Base-by-base conservation (phyloP, 2,797 vertebrate species). In the Enteromius afrohamiltoni region DNA sequence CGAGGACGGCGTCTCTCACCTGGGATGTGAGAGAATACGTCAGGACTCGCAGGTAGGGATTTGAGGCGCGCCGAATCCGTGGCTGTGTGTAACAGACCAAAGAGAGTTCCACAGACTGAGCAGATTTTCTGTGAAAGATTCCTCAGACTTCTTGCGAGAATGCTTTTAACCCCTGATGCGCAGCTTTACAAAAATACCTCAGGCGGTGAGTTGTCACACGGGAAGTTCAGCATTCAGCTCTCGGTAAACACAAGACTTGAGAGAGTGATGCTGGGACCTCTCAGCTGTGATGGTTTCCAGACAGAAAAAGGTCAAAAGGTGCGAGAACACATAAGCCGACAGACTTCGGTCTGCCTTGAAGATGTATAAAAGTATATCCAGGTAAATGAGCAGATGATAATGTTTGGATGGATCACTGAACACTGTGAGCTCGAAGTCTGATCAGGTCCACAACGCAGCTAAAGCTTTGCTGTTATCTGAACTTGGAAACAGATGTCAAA, bases 11-110 rank as follows among this genome's bases (percentile, higher is more conserved):
- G 19, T 83, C 62, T 83, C 81, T 76, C 81, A 77, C 81, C 60
- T 75, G 81, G 81, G 81, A 77, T 83, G 81, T 68, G 73, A 58
- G 73, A 77, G 62, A 83, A 83, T 77, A 83, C 73, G 49, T 83
- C 73, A 83, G 73, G 73, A 83, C 23, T 68, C 81, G 19, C 81
- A 76, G 81, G 81, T 55, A 77, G 73, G 81, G 80, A 83, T 76
- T 82, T 83, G 62, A 76, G 53, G 62, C n/a, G 34, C 71, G 55
- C 34, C 3, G n/a, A 76, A 76, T 68, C 67, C 13, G 19, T 3
- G 47, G 81, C 81, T 76, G 62, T 83, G 81, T 76, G 62, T 83
- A 77, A 68, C 62, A 77, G 73, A 83, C 81, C 81, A 83, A 77
- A 83, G 73, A 6, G 21, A 62, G 81, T 76, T 83, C 62, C 62